Evolutionary conservation across 2,113 vertebrate species (phyloP).

Genomic region (Hucho hucho): DNA sequence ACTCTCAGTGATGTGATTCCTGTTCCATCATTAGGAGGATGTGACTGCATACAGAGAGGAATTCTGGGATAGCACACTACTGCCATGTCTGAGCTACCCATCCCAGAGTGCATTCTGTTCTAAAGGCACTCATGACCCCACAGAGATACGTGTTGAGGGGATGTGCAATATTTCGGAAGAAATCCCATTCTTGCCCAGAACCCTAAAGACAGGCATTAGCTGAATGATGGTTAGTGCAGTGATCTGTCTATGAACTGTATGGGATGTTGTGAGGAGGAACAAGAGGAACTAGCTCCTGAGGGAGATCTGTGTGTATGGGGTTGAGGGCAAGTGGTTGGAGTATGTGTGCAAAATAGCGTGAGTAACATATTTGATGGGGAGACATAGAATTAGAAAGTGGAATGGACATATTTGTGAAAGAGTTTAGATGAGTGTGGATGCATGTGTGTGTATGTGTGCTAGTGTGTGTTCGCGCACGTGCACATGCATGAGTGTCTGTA

Average conservation of each 20-base stretch:
- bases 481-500: neutral
- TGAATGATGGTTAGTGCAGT: constrained; percentile 9
- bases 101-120: neutral
- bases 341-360: neutral
- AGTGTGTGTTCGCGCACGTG: neutral
- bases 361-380: neutral
- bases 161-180: no score
- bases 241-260: constrained; percentile 20
- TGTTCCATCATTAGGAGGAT: constrained; percentile 53
- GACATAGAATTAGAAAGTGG: neutral
- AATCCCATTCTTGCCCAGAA: constrained; percentile 18
- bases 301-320: neutral
- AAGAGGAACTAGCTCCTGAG: constrained; percentile 8
- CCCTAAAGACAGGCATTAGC: constrained; percentile 27
- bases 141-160: no score
- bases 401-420: neutral
- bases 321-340: neutral
- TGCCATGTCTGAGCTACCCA: constrained; percentile 40
- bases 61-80: neutral
- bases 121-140: neutral
- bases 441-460: neutral
- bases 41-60: constrained; percentile 43
- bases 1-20: constrained; percentile 27
- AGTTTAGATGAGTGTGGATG: constrained; percentile 1
- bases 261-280: constrained; percentile 19